Evolutionary conservation across 2,113 vertebrate genomes (phyloP), one percentile per base, ranked within the genome.

Genomic region (Thunnus maccoyii): DNA sequence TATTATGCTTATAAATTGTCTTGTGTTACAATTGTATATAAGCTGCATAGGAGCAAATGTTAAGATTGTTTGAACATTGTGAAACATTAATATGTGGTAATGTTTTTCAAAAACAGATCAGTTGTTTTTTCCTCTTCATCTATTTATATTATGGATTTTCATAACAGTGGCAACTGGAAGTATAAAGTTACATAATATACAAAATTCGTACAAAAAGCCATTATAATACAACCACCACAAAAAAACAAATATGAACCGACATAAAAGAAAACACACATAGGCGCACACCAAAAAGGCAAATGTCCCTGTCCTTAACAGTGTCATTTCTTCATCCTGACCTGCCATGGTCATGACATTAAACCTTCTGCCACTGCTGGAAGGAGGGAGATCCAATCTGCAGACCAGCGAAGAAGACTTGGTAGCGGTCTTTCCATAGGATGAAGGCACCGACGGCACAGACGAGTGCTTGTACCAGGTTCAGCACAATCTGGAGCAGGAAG

Each of bases 351-450:
- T 30, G 46, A 20, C 0, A 0, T 89, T 94, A 98, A 30, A 96
- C 96, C 60, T 97, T 97, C 67, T 95, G 94, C 91, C 94, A 94
- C 14, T 92, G 93, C 71, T 91, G 86, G n/a, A 91, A 82, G 0
- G 92, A 50, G 15, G 90, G 32, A 1, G 95, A 91, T 27, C 93
- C 86, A 9, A 95, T 94, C 87, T 96, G 94, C 27, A 93, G 82
- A 0, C 97, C 98, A 16, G 95, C 95, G 0, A 97, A 99, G 85
- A 99, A 99, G 72, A 98, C 96, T 93, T 99, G 98, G 87, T 99
- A 99, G 18, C 97, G 96, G 85, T 98, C 95, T 82, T 98, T 99
- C 98, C 98, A 99, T 97, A 99, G 96, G 88, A 99, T 86, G 9
- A 98, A 99, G 87, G 97, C 96, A 0, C 93, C 96, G 0, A 81